These are phyloP conservation scores for Apteryx mantelli DNA, from an alignment of 2,113 vertebrate genomes.

Conservation along the genomic window DNA sequence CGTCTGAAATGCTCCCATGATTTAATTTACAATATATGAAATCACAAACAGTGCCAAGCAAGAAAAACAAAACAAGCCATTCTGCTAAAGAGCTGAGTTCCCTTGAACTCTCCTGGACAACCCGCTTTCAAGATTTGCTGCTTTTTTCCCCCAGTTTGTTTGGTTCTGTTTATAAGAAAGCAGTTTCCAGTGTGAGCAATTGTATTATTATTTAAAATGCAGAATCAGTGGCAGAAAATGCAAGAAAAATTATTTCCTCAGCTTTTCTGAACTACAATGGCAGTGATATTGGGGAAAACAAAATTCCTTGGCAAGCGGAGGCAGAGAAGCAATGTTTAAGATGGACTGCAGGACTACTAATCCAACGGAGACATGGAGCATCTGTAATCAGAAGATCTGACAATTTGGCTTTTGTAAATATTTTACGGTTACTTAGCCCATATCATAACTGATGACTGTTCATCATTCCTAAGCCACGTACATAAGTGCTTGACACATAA, in stretches of 20 bases:
- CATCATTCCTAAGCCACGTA: not conserved
- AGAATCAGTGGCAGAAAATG: not conserved
- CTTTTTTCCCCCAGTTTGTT: no score
- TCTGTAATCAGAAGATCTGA: not conserved
- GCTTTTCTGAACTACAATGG: not conserved
- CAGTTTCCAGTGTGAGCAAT: not conserved
- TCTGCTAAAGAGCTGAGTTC: no score
- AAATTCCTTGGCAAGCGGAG: not conserved
- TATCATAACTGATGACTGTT: not conserved
- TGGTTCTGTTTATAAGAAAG: not conserved
- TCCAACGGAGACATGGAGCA: not conserved
- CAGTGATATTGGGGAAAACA: not conserved
- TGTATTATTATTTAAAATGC: not conserved
- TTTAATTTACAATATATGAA: not conserved
- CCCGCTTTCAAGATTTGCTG: not conserved
- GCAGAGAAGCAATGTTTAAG: not conserved
- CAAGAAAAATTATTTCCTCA: not conserved
- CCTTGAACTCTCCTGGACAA: not conserved
- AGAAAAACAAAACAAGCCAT: not conserved
- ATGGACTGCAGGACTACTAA: not conserved
- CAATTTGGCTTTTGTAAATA: not conserved
- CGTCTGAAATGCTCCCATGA: not conserved
- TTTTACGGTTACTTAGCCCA: not conserved
- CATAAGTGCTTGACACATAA: fast-evolving
- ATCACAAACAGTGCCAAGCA: not conserved